A percentile compares a stretch with the other conserved stretches of the same genome.
Evolutionary conservation across 2,888 invertebrate genomes (phyloP).

Genomic region (Odontocerum albicorne): DNA sequence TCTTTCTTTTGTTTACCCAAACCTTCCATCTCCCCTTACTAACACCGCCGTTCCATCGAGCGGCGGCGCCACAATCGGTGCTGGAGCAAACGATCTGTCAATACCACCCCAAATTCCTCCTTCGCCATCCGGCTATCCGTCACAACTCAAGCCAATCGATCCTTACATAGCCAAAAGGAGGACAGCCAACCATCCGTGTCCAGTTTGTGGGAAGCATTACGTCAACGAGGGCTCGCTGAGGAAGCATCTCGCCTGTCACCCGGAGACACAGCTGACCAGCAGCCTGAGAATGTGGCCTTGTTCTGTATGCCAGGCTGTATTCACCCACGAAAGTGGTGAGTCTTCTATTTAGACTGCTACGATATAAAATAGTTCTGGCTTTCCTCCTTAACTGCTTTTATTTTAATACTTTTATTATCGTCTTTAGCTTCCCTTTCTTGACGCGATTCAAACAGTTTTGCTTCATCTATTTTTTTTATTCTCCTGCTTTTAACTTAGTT

Average conservation of each 20-base stretch:
- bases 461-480: no score
- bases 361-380: no score
- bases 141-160: slow-evolving; percentile 64
- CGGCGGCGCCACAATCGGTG: slow-evolving; percentile 33
- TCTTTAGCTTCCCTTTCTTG: no score
- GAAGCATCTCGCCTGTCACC: slow-evolving; percentile 92
- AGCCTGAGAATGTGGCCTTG: slow-evolving; percentile 95
- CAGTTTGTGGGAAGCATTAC: slow-evolving; percentile 94
- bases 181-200: slow-evolving; percentile 93
- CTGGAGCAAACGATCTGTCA: slow-evolving; percentile 35
- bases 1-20: slow-evolving; percentile 36
- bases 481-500: no score
- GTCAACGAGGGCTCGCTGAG: slow-evolving; percentile 91
- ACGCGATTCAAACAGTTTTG: no score
- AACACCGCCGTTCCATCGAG: slow-evolving; percentile 37
- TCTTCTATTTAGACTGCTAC: slow-evolving; percentile 27
- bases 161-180: slow-evolving; percentile 91
- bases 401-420: no score
- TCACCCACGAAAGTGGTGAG: slow-evolving; percentile 92
- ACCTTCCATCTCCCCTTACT: slow-evolving; percentile 38
- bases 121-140: slow-evolving; percentile 61
- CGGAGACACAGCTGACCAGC: slow-evolving; percentile 85
- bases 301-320: slow-evolving; percentile 92
- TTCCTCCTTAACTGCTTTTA: no score
- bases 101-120: slow-evolving; percentile 38